A percentile compares a stretch with the other conserved stretches of the same genome.
Conservation (phyloP, 2,797 vertebrate genomes). For the Chiroxiphia lanceolata region DNA sequence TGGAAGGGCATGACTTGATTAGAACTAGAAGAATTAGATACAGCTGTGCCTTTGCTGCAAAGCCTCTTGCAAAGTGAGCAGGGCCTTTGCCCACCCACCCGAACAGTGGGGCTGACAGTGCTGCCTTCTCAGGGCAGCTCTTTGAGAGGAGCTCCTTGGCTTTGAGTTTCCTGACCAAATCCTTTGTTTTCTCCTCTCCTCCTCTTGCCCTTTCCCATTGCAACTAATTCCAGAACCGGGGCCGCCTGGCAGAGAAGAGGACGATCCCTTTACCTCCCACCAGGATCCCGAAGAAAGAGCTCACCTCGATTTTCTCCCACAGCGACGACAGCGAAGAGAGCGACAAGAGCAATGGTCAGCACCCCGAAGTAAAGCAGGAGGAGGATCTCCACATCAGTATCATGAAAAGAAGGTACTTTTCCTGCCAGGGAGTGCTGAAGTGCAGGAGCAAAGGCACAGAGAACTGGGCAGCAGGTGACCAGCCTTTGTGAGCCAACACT, state of each 20-base stretch:
- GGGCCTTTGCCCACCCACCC: not conserved
- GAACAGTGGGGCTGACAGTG: not conserved
- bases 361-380: constrained; percentile 91
- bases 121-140: not conserved
- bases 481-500: fast-evolving
- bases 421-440: not conserved
- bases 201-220: not conserved
- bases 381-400: constrained; percentile 90
- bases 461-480: not conserved
- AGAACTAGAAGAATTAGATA: not conserved
- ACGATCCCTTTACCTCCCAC: constrained; percentile 89
- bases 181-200: not conserved
- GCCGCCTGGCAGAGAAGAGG: constrained; percentile 96
- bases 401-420: constrained; percentile 94
- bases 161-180: not conserved
- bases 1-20: not conserved
- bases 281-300: constrained; percentile 91
- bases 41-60: not conserved
- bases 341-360: constrained; percentile 84
- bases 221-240: constrained; percentile 84
- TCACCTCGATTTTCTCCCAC: constrained; percentile 83
- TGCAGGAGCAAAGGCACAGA: not conserved
- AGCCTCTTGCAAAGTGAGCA: fast-evolving
- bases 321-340: constrained; percentile 92
- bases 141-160: not conserved